A percentile compares a stretch with the other conserved stretches of the same genome.
phyloP scores from a whole-genome alignment of 1,140 invertebrate species.

The Procambarus clarkii region DNA sequence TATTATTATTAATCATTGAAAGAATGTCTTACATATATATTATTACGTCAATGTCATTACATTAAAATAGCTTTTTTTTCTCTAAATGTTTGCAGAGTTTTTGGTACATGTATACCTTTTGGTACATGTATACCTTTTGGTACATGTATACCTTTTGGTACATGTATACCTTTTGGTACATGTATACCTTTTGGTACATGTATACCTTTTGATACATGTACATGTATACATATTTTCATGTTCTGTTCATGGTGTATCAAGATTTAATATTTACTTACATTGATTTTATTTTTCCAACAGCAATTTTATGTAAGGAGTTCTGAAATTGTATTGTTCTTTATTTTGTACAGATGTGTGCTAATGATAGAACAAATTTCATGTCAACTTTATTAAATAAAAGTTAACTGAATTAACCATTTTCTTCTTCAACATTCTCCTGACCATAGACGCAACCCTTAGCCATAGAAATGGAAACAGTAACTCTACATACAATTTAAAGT shows the following conservation, averaged over 20 bases:
- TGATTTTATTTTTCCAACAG: conserved; percentile 11
- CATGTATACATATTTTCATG: not conserved
- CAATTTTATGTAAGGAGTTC: not conserved
- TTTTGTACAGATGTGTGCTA: conserved; percentile 17
- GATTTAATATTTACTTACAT: not conserved
- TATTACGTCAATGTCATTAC: not conserved
- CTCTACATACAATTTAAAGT: too few species aligned
- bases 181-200: not conserved
- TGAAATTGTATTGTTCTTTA: not conserved
- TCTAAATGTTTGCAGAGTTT: conserved; percentile 4
- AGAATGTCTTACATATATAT: not conserved
- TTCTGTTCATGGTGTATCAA: not conserved
- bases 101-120: not conserved
- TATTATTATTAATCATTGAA: not conserved
- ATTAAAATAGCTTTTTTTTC: not conserved
- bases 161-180: too few species aligned
- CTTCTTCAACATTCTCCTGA: not conserved
- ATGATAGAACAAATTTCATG: conserved; percentile 12
- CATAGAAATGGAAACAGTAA: too few species aligned
- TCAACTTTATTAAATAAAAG: not conserved
- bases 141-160: too few species aligned
- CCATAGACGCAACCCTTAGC: too few species aligned
- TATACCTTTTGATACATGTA: too few species aligned
- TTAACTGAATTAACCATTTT: not conserved
- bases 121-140: not conserved